These are phyloP conservation scores for Eurystomus glaucurus DNA, from an alignment of 2,797 vertebrate genomes.

Conservation along the genomic window DNA sequence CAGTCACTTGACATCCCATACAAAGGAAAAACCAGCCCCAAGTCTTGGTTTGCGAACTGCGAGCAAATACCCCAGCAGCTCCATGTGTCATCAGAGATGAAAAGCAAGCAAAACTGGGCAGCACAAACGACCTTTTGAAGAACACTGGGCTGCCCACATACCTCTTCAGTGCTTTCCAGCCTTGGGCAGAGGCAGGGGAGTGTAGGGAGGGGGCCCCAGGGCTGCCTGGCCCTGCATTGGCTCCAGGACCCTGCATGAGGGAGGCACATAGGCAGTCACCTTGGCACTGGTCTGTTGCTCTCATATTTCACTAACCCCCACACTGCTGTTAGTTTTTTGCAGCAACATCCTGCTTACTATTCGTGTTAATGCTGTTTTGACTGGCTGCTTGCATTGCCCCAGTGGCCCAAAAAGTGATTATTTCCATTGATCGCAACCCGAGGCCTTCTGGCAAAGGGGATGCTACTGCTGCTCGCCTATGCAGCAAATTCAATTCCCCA, in stretches of 20 bases:
- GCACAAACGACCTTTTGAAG: neutral
- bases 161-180: neutral
- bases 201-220: neutral
- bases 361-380: neutral
- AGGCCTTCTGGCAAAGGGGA: neutral
- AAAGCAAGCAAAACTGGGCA: neutral
- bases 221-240: neutral
- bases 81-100: neutral
- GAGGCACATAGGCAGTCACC: neutral
- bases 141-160: rapidly evolving
- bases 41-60: neutral
- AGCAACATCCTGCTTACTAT: rapidly evolving
- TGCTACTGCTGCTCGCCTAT: neutral
- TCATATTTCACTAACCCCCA: neutral
- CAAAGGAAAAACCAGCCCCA: neutral
- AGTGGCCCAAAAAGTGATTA: neutral
- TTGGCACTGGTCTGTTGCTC: neutral
- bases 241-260: neutral
- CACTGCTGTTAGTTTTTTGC: neutral
- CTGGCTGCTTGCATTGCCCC: neutral
- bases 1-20: neutral
- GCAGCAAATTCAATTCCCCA: neutral
- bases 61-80: neutral
- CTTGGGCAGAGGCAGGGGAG: rapidly evolving
- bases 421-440: neutral